Evolutionary conservation across 2,797 vertebrate species (phyloP).

Genomic region (Molothrus ater): DNA sequence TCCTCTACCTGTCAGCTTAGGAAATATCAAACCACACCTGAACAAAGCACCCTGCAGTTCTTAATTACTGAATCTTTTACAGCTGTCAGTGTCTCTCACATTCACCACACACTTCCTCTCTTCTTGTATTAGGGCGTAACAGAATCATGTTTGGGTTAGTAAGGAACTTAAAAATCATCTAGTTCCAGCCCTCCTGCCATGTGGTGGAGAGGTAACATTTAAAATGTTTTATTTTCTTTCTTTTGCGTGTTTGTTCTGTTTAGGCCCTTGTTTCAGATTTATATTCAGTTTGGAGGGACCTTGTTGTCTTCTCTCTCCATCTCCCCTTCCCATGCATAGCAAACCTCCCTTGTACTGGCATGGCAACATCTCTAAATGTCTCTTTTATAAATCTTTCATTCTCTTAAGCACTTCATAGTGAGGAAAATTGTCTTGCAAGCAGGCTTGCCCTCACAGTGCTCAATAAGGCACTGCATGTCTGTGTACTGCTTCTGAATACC

Average conservation of each 20-base stretch:
- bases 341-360: background rate
- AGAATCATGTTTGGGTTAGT: background rate
- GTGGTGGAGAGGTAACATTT: background rate
- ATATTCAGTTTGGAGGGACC: background rate
- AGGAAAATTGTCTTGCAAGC: conserved; percentile 26
- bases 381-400: conserved; percentile 34
- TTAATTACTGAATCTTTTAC: background rate
- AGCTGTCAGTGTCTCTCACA: background rate
- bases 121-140: background rate
- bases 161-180: background rate
- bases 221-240: background rate
- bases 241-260: background rate
- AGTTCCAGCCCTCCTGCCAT: background rate
- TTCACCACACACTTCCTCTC: background rate
- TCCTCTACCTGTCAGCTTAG: background rate
- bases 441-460: background rate
- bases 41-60: background rate
- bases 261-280: background rate
- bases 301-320: background rate
- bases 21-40: background rate
- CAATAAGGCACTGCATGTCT: background rate
- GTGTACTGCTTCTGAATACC: background rate
- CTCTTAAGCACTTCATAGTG: conserved; percentile 4
- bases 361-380: conserved; percentile 12
- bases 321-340: background rate